Conservation (phyloP, 1,140 invertebrate genomes). For the Drosophila jambulina region DNA sequence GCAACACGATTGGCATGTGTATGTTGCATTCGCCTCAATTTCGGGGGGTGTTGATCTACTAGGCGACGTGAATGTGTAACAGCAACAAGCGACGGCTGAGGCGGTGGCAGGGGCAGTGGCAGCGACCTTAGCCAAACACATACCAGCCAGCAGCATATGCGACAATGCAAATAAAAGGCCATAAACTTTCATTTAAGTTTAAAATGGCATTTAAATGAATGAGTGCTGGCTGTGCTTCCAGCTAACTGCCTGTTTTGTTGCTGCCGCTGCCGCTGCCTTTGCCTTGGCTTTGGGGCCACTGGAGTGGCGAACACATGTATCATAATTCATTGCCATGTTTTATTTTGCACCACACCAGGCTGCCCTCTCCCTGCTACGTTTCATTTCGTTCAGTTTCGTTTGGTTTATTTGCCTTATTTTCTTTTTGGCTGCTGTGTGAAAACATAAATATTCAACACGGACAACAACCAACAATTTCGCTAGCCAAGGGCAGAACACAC, state of each 20-base stretch:
- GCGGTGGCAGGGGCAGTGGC: constrained; percentile 18
- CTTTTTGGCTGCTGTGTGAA: constrained; percentile 63
- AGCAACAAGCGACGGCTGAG: constrained; percentile 29
- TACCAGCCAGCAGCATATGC: constrained; percentile 54
- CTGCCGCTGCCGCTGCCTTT: neutral
- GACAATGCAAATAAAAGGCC: constrained; percentile 81
- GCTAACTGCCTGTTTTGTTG: constrained; percentile 29
- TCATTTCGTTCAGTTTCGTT: constrained; percentile 29
- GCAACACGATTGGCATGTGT: constrained; percentile 18
- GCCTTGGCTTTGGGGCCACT: constrained; percentile 41
- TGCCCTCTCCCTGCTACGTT: neutral
- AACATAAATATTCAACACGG: constrained; percentile 72
- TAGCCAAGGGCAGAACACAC: constrained; percentile 41
- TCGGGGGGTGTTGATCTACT: constrained; percentile 64
- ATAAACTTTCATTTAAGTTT: constrained; percentile 85
- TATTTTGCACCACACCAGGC: constrained; percentile 66
- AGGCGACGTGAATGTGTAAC: constrained; percentile 16
- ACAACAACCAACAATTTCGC: constrained; percentile 39
- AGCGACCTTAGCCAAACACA: constrained; percentile 45
- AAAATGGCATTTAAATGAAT: constrained; percentile 85
- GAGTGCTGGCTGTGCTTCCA: constrained; percentile 59
- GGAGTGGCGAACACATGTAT: constrained; percentile 77
- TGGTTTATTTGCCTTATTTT: constrained; percentile 59
- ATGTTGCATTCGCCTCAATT: constrained; percentile 43
- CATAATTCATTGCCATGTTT: constrained; percentile 84